Evolutionary conservation across 2,888 invertebrate genomes (phyloP).

Genomic region (Trissolcus brochymenae): DNA sequence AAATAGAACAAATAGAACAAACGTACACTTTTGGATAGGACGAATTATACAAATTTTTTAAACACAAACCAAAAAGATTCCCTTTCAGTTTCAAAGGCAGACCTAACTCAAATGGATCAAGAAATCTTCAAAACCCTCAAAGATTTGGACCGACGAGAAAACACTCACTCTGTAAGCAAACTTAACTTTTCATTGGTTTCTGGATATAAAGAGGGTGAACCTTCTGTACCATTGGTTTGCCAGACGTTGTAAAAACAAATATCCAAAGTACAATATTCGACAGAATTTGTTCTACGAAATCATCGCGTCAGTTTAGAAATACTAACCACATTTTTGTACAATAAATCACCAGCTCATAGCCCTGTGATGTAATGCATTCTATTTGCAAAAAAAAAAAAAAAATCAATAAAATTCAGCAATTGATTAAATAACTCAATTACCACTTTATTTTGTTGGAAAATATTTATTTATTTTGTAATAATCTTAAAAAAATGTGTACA

Average conservation of each 20-base stretch:
- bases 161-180: constrained; percentile 44
- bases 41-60: neutral
- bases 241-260: constrained; percentile 66
- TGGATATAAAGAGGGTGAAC: constrained; percentile 66
- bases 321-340: neutral
- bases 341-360: too few species aligned
- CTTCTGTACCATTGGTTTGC: constrained; percentile 62
- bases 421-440: too few species aligned
- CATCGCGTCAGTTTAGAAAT: neutral
- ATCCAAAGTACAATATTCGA: constrained; percentile 62
- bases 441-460: neutral
- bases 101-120: constrained; percentile 36
- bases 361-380: too few species aligned
- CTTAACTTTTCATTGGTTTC: constrained; percentile 64
- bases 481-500: neutral
- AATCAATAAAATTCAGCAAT: too few species aligned
- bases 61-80: neutral
- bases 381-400: too few species aligned
- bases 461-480: neutral
- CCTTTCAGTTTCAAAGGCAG: constrained; percentile 21
- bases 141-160: constrained; percentile 48
- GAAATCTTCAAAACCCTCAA: constrained; percentile 37
- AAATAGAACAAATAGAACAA: neutral
- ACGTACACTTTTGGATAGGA: neutral
- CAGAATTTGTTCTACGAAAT: constrained; percentile 44